phyloP scores from a whole-genome alignment of 2,888 invertebrate genomes.

The Boloria euphrosyne region DNA sequence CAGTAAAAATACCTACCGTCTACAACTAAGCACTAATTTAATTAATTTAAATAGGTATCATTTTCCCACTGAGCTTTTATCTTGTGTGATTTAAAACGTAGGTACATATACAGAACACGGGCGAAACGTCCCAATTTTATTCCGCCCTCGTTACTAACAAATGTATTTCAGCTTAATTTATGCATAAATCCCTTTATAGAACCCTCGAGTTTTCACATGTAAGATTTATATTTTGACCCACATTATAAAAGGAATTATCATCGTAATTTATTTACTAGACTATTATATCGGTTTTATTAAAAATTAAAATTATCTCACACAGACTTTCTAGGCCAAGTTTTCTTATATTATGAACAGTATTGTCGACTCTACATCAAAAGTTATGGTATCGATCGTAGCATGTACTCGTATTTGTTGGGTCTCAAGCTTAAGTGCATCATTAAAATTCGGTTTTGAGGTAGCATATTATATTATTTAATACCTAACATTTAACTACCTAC shows the following conservation, averaged over 20 bases:
- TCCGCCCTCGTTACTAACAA: slow-evolving; percentile 38
- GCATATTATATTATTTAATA: too few species aligned
- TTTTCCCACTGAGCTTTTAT: background rate
- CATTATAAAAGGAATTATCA: background rate
- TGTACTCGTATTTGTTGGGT: too few species aligned
- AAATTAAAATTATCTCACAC: too few species aligned
- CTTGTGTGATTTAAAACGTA: slow-evolving; percentile 44
- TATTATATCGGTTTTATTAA: too few species aligned
- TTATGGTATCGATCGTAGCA: too few species aligned
- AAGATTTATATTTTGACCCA: slow-evolving; percentile 12
- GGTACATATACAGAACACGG: slow-evolving; percentile 45
- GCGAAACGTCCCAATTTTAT: slow-evolving; percentile 45
- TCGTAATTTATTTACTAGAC: background rate
- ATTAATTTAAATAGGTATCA: background rate
- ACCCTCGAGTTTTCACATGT: slow-evolving; percentile 15
- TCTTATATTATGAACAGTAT: too few species aligned
- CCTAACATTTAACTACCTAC: too few species aligned
- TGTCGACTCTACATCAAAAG: too few species aligned
- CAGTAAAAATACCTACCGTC: background rate
- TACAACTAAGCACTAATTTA: background rate
- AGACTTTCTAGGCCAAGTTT: too few species aligned
- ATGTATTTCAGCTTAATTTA: slow-evolving; percentile 32
- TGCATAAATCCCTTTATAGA: slow-evolving; percentile 27
- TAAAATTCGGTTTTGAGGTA: too few species aligned
- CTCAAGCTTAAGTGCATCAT: too few species aligned